Conservation (phyloP, 2,888 invertebrate species). For the Drosophila diplacantha region DNA sequence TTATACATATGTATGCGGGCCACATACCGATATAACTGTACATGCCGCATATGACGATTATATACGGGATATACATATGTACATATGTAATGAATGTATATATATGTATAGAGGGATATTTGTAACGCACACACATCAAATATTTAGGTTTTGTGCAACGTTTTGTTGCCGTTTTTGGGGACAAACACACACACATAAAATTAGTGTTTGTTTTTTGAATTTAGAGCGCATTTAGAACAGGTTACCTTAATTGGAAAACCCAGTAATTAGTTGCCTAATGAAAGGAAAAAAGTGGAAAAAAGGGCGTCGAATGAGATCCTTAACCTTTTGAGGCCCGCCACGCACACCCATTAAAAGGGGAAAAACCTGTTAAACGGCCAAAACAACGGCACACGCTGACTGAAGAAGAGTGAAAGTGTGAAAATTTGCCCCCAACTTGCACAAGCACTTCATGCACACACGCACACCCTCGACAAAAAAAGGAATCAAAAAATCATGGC, state of each 20-base stretch:
- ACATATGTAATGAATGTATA: constrained; percentile 13
- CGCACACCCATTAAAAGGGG: constrained; percentile 19
- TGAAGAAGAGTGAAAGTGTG: constrained; percentile 69
- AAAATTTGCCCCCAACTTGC: constrained; percentile 46
- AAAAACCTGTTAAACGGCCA: constrained; percentile 61
- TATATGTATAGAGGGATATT: constrained; percentile 20
- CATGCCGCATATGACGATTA: constrained; percentile 60
- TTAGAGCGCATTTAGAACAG: constrained; percentile 29
- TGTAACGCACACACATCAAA: constrained; percentile 50
- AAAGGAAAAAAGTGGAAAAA: constrained; percentile 2
- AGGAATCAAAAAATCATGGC: constrained; percentile 68
- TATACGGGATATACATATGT: constrained; percentile 20
- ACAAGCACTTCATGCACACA: constrained; percentile 22
- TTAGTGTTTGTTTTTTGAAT: constrained; percentile 56
- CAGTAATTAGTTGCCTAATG: constrained; percentile 35
- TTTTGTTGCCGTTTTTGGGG: constrained; percentile 55
- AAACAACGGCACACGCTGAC: constrained; percentile 38
- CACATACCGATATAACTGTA: constrained; percentile 51
- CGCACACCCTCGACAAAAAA: constrained; percentile 57
- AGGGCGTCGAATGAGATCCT: constrained; percentile 13
- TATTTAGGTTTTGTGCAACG: constrained; percentile 66
- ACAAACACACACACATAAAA: constrained; percentile 48
- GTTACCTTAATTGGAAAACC: constrained; percentile 40
- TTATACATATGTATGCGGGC: constrained; percentile 54
- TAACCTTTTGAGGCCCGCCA: constrained; percentile 15